Evolutionary conservation across 2,888 invertebrate species (phyloP).

Genomic region (Patella caerulea): DNA sequence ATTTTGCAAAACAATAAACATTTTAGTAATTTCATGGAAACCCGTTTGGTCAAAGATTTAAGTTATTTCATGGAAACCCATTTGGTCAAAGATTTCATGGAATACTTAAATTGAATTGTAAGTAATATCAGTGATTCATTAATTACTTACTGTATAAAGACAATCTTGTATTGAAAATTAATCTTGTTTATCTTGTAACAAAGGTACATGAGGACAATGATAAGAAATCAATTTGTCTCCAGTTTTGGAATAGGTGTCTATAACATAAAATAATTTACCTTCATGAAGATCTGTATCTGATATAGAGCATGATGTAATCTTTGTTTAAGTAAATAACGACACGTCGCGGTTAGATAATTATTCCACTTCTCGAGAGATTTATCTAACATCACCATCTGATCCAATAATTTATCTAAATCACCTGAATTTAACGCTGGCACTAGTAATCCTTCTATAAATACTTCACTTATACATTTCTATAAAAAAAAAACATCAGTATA

Average conservation of each 20-base stretch:
- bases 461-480: slow-evolving; percentile 64
- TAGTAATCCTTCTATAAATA: slow-evolving; percentile 69
- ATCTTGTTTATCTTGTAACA: too few species aligned
- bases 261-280: slow-evolving; percentile 53
- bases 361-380: slow-evolving; percentile 65
- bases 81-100: too few species aligned
- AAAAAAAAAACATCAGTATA: slow-evolving; percentile 12
- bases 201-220: not conserved
- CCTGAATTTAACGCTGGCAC: slow-evolving; percentile 63
- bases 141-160: too few species aligned
- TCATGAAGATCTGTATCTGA: slow-evolving; percentile 71
- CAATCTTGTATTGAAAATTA: too few species aligned
- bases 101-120: too few species aligned
- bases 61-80: too few species aligned
- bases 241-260: too few species aligned
- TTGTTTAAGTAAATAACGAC: slow-evolving; percentile 65
- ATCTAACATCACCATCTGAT: slow-evolving; percentile 66
- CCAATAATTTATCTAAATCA: slow-evolving; percentile 61
- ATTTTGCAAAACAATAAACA: too few species aligned
- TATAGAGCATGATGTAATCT: slow-evolving; percentile 66
- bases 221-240: not conserved
- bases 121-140: too few species aligned
- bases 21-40: too few species aligned
- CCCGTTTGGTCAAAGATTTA: too few species aligned
- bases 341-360: slow-evolving; percentile 65